phyloP scores from a whole-genome alignment of 2,113 vertebrate species.

The Cheilinus undulatus region DNA sequence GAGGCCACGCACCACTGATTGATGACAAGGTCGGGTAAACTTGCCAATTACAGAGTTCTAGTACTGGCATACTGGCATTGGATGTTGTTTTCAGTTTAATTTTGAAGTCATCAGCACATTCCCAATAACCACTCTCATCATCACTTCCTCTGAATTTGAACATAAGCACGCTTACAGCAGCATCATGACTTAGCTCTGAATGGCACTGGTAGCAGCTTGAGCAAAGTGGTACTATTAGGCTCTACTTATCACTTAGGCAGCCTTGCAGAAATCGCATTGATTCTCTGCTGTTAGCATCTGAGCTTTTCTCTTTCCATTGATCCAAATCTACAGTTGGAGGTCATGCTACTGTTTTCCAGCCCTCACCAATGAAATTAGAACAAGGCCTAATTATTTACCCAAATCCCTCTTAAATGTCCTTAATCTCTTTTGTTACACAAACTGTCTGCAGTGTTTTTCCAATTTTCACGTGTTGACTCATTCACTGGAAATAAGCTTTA shows the following conservation, averaged over 20 bases:
- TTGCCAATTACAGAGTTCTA: no score
- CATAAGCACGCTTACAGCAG: background rate
- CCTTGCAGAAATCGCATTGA: background rate
- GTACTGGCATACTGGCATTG: background rate
- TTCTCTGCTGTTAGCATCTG: slow-evolving; percentile 9
- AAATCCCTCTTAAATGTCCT: slow-evolving; percentile 80
- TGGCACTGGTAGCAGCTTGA: background rate
- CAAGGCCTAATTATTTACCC: slow-evolving; percentile 71
- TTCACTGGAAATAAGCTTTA: slow-evolving; percentile 77
- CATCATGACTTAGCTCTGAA: background rate
- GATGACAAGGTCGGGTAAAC: no score
- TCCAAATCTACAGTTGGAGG: slow-evolving; percentile 32
- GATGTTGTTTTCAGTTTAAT: background rate
- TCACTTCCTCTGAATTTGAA: no score
- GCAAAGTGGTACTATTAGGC: background rate
- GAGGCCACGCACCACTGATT: background rate
- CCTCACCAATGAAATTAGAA: slow-evolving; percentile 62
- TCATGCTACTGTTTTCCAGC: slow-evolving; percentile 51
- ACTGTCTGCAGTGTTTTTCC: slow-evolving; percentile 70
- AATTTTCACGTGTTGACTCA: slow-evolving; percentile 73
- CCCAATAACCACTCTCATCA: background rate
- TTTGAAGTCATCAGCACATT: background rate
- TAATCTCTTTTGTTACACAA: slow-evolving; percentile 81
- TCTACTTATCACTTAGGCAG: background rate
- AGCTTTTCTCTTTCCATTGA: slow-evolving; percentile 28